Evolutionary conservation across 2,888 invertebrate genomes (phyloP), one percentile per base, ranked within the genome.

Genomic region (Napeogenes inachia): DNA sequence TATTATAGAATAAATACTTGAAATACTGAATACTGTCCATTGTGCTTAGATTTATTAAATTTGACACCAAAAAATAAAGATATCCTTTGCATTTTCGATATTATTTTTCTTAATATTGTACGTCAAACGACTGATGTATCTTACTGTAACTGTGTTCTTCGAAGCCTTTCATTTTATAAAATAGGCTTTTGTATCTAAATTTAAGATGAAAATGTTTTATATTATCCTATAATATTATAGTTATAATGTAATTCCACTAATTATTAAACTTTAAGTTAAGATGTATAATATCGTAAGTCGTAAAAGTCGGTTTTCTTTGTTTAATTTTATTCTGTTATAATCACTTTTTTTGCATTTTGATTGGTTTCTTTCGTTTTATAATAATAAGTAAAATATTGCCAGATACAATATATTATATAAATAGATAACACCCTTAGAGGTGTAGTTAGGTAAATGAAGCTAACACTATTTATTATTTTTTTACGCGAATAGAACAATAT

Each of bases 391-490:
- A 42, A 10, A 42, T 10, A 12, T 6, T 10, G 42, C 42, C 42
- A 42, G 42, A 42, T 42, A 10, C 12, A 42, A 10, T 42, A 42
- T 35, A 35, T 59, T 70, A 72, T 68, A 65, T 55, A 64, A 70
- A 68, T 68, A 35, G 21, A 21, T 21, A 21, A 21, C 21, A 21
- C 21, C 21, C 21, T 21, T 21, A 21, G 21, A 21, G 21, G 21
- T 21, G 21, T 21, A 21, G 21, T 21, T 21, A 35, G 35, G 68
- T 68, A 68, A 63, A 56, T 62, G 70, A 71, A 75, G 70, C 75
- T 74, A 76, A 75, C 73, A 60, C 66, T 68, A 77, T 75, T 76
- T 76, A 78, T 79, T 76, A 73, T 76, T 78, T 77, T 76, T 78
- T 76, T 74, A 73, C 69, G 66, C 65, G 61, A 61, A 67, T 66